Base-by-base conservation (phyloP, 2,113 vertebrate species). In the Crotophaga sulcirostris region DNA sequence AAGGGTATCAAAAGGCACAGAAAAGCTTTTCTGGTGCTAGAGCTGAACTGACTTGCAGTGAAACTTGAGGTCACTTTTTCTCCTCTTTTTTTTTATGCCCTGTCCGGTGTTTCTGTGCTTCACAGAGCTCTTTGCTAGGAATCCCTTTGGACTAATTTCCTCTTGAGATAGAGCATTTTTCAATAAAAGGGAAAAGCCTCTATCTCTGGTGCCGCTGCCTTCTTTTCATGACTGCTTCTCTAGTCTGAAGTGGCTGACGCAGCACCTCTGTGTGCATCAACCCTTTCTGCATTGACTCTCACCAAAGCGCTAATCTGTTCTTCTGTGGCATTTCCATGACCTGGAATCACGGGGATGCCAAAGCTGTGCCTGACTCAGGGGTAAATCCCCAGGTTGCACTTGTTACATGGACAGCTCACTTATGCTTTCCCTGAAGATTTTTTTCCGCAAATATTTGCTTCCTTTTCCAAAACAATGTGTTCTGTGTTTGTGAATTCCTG, bases 11-110 rank as follows among this genome's bases (percentile, higher is more conserved):
- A 85, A 94, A 94, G 38, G 20, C 56, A 70, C 75, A 62, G 55
- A 80, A 92, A 90, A 70, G 12, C 73, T 95, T 87, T 79, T 52
- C 68, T 77, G 42, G 25, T 67, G 21, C 66, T 85, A 29, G 31
- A 79, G 45, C 25, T 83, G 78, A 73, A 86, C 8, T 42, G 45
- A 58, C 34, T 85, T 54, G 17, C 33, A 34, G 36, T 58, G 56
- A 72, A 90, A 87, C 3, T 44, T n/a, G 60, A 78, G 66, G 69
- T 91, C 31, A 42, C n/a, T 78, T 87, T 78, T 87, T 24, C 75
- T 79, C 44, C 16, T 76, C 8, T 42, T 5, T 3, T 73, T 80
- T 77, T 44, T 77, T 77, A 34, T 29, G 45, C 68, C 59, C 58
- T 63, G 54, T 40, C 21, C 51, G 74, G 34, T 23, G 10, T 80